Evolutionary conservation across 2,888 invertebrate genomes (phyloP).

Genomic region (Drosophila borealis): DNA sequence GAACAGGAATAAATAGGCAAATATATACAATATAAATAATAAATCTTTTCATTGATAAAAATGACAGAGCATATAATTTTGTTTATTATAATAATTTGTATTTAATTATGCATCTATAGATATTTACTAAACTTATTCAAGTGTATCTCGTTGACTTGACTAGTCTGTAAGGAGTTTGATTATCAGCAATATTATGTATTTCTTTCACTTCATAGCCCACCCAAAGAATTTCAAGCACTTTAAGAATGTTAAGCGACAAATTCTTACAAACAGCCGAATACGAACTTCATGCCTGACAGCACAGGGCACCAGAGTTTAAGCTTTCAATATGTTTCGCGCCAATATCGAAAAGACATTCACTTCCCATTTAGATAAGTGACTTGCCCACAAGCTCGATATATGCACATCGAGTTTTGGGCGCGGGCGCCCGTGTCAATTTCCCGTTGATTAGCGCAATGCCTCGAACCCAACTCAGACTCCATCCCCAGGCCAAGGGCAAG

Average conservation of each 20-base stretch:
- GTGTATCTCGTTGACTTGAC: too few species aligned
- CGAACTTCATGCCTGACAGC: conserved; percentile 4
- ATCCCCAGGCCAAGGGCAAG: conserved; percentile 4
- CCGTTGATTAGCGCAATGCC: conserved; percentile 66
- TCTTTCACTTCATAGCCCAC: conserved; percentile 1
- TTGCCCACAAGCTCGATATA: conserved; percentile 24
- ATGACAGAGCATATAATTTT: too few species aligned
- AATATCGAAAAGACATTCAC: conserved; percentile 17
- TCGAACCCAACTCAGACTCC: conserved; percentile 37
- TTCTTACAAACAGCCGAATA: conserved; percentile 4
- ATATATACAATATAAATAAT: too few species aligned
- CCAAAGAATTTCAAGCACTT: neutral
- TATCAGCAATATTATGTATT: neutral
- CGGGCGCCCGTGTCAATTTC: conserved; percentile 57
- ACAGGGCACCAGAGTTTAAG: neutral
- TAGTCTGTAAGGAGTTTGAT: neutral
- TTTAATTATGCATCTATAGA: too few species aligned
- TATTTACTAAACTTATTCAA: too few species aligned
- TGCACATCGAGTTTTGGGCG: conserved; percentile 11
- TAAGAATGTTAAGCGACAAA: conserved; percentile 7
- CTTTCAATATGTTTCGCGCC: conserved; percentile 22
- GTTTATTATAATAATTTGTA: too few species aligned
- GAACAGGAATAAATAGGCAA: too few species aligned
- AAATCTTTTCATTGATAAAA: too few species aligned
- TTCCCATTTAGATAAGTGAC: conserved; percentile 31